Base-by-base conservation (phyloP, 1,140 invertebrate species). In the Hyphantria cunea region DNA sequence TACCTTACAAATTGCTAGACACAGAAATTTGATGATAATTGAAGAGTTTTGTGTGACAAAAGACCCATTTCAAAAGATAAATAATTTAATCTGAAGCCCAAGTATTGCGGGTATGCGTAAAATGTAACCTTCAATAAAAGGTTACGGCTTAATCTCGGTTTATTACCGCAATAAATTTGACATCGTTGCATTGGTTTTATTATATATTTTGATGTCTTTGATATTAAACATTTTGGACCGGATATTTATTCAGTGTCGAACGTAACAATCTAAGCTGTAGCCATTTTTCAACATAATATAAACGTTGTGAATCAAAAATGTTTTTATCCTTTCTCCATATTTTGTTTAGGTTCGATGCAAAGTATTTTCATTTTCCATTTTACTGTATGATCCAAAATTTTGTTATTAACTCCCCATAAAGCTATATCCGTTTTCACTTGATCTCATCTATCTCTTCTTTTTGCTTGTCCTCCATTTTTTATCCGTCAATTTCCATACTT, bases 81-180 rank as follows among this genome's bases (percentile, higher is more conserved):
- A 64, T 54, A 54, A 53, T 62, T 45, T 61, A 56, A 68, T 70
- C 64, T 51, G 34, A 53, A 44, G 51, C 56, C 60, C 54, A 45
- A 50, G 59, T 55, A 66, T 68, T 54, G 69, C 52, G 54, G 48
- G 69, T 66, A 53, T 76, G 69, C 71, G 67, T 75, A 73, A 81
- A 78, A 70, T 70, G 75, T 68, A 68, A 76, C 73, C 72, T 64
- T 64, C 66, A 74, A 70, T 84, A 82, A 84, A 80, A 75, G 41
- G 72, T 74, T 72, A 70, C 69, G 68, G 75, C 72, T 72, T 85
- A 84, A 89, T 86, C 80, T 80, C 66, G 47, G 60, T 86, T 87
- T 84, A 89, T 79, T 76, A 74, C 70, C 70, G 72, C 72, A 78
- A 84, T 86, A 73, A 81, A 80, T 75, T 60, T 42, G 55, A 68